Evolutionary conservation across 2,797 vertebrate species (phyloP), one percentile per base, ranked within the genome.

Genomic region (Crypturellus tataupa): DNA sequence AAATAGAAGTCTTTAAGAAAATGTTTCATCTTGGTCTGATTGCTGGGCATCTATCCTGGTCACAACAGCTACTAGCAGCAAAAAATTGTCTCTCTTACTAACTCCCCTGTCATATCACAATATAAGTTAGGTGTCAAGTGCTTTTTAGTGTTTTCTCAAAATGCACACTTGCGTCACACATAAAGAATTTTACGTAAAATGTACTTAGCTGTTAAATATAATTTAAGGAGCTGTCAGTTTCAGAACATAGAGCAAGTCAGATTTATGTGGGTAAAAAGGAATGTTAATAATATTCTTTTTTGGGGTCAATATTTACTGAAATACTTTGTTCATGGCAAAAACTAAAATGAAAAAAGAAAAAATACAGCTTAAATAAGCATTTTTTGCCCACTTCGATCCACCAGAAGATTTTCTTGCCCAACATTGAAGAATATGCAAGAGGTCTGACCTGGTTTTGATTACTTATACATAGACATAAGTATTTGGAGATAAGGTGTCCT

Each of bases 291-390:
- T 51, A 62, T 53, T 70, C 21, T 78, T 68, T 86, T 58, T 31
- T 62, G 12, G 33, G 73, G 63, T 95, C 78, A 91, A 60, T 80
- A 96, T 96, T 92, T 96, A 81, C 69, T 76, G 59, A 82, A 89
- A 89, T 51, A 13, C 37, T 53, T 82, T 40, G 56, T 19, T 78
- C 73, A 78, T 39, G 51, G 33, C 8, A 42, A 55, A 63, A 78
- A 55, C 27, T 37, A 49, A 35, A 42, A 67, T 6, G 20, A 69
- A 53, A 62, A 62, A 40, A 20, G 42, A 13, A 5, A 6, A 37
- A 11, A 19, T 24, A 62, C 13, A 72, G 15, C 46, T 53, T 70
- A 31, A 79, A 51, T 80, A 87, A 85, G n/a, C 7, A 49, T 3
- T 83, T 92, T 95, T 17, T 80, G 69, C 4, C 5, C 17, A 25